phyloP scores from a whole-genome alignment of 2,797 vertebrate genomes.

The Scolopax bukidnonensis region DNA sequence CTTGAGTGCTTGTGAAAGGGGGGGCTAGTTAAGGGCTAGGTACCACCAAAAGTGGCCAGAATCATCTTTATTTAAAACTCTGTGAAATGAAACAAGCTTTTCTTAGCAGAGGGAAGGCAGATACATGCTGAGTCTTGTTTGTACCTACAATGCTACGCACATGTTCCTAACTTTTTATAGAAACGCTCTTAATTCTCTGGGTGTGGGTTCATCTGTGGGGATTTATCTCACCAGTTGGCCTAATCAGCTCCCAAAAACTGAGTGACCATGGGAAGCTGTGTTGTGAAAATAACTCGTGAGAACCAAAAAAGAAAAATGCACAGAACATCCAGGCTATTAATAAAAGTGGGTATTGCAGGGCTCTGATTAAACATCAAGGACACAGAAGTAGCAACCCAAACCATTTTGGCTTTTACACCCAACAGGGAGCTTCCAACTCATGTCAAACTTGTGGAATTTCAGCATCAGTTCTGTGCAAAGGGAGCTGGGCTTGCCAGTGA shows the following conservation, averaged over 20 bases:
- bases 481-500: neutral
- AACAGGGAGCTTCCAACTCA: neutral
- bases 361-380: neutral
- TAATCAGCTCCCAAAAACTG: conserved; percentile 31
- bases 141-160: neutral
- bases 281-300: conserved; percentile 76
- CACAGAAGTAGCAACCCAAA: neutral
- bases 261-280: conserved; percentile 42
- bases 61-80: neutral
- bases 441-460: neutral
- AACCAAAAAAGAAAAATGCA: conserved; percentile 61
- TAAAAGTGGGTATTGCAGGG: conserved; percentile 3
- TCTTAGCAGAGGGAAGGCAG: neutral
- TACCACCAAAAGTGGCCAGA: neutral
- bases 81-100: fast-evolving
- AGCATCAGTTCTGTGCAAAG: neutral
- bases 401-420: neutral
- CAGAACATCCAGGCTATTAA: conserved; percentile 58
- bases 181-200: neutral
- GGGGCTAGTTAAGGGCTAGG: neutral
- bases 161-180: conserved; percentile 42
- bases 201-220: neutral
- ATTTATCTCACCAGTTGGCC: conserved; percentile 38
- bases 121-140: neutral
- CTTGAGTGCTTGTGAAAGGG: neutral